These are phyloP conservation scores for Bufo gargarizans DNA, from an alignment of 2,113 vertebrate genomes.

Conservation along the genomic window DNA sequence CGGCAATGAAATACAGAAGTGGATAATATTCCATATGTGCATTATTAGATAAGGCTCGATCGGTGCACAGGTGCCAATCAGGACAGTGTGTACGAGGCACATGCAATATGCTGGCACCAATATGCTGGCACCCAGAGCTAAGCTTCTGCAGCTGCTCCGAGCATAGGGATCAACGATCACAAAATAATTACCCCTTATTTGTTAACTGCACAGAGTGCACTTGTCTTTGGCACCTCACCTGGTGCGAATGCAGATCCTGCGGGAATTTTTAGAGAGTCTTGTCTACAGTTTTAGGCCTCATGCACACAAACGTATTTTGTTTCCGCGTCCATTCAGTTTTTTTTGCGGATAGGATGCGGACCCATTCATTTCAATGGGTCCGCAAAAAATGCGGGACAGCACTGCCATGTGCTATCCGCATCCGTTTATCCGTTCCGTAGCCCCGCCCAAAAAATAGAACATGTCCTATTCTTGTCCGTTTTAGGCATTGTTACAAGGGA, in stretches of 20 bases:
- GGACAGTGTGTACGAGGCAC: not conserved
- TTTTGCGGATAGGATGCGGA: too few species aligned
- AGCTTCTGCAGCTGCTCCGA: not conserved
- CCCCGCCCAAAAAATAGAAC: too few species aligned
- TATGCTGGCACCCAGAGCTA: not conserved
- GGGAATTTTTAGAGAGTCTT: not conserved
- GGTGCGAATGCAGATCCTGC: not conserved
- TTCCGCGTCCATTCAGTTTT: too few species aligned
- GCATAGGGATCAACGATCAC: slow-evolving; percentile 16
- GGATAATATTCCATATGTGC: not conserved
- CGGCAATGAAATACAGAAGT: not conserved
- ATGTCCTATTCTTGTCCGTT: too few species aligned
- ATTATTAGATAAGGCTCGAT: not conserved
- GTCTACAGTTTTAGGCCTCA: not conserved
- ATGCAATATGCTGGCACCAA: not conserved
- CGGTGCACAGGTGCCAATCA: not conserved
- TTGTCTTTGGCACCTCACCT: not conserved
- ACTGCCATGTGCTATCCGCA: too few species aligned
- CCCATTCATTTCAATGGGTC: too few species aligned
- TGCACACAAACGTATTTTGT: too few species aligned
- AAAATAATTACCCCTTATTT: not conserved
- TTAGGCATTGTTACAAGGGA: too few species aligned
- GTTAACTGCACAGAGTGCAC: not conserved
- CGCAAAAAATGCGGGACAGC: too few species aligned
- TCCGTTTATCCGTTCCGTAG: too few species aligned